Base-by-base conservation (phyloP, 1,140 invertebrate species). In the Melipona quadrifasciata region DNA sequence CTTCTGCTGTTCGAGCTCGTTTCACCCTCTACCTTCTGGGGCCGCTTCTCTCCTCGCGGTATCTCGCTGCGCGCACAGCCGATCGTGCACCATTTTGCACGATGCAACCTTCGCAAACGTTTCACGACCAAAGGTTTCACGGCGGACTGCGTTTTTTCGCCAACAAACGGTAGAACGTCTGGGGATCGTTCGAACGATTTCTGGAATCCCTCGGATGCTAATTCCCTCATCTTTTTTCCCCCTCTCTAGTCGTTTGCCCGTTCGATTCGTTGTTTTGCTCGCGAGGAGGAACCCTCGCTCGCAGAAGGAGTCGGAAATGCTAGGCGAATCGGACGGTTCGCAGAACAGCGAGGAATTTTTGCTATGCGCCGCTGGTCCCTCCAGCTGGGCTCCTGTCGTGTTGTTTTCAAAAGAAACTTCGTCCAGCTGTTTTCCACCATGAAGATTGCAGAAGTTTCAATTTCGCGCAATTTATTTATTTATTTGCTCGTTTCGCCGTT, bases 21-120 rank as follows among this genome's bases (percentile, higher is more conserved):
- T 86, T 86, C 68, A 64, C 83, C 75, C 71, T 57, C 21, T 75
- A 53, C 53, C 34, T 47, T 21, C 1, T 17, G 39, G 4, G 39
- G 39, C 39, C 11, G 14, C 53, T 21, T 53, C 58, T 61, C 55
- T 55, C 58, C 10, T 27, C 31, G 19, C 39, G 16, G 51, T 34
- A 77, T 73, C 73, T 39, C 51, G 53, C 53, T 27, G n/a, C 67
- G 34, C 34, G 27, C 31, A 61, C 24, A 27, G 16, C 51, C 83
- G 71, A 74, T 81, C 70, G n/a, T 74, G 83, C 70, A 84, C 78
- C 78, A 74, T 53, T 80, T 85, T 70, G 82, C 55, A 39, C 55
- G 64, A 55, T 39, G 57, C 31, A 31, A 31, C 39, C 39, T 39
- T 39, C 8, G 39, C n/a, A n/a, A n/a, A n/a, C 31, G 31, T 31